Evolutionary conservation across 2,113 vertebrate species (phyloP).

Genomic region (Mormoops blainvillei): DNA sequence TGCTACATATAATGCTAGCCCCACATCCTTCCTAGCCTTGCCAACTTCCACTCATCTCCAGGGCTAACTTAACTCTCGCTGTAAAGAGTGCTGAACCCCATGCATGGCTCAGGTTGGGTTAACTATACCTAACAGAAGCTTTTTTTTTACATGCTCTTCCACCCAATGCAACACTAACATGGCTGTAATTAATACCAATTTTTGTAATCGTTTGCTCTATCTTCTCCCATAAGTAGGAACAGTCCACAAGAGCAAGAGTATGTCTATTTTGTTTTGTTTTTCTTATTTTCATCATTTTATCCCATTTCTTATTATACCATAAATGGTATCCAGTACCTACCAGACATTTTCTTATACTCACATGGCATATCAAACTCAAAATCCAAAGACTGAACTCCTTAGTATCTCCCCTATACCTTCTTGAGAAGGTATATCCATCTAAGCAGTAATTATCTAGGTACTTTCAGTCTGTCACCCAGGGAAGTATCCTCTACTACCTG

Average conservation of each 20-base stretch:
- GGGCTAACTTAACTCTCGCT: neutral
- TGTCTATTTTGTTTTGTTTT: neutral
- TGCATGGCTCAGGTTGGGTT: accelerated
- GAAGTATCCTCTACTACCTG: neutral
- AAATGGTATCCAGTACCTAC: neutral
- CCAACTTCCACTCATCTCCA: neutral
- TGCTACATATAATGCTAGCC: neutral
- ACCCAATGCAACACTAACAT: neutral
- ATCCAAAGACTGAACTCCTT: neutral
- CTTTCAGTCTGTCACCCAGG: neutral
- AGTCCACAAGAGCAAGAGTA: neutral
- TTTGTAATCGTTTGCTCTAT: neutral
- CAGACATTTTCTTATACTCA: neutral
- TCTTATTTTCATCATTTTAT: neutral
- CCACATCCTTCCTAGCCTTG: neutral
- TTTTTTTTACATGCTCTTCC: no score
- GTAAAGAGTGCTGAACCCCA: neutral
- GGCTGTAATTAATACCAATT: neutral
- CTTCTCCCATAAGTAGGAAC: neutral
- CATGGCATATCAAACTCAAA: neutral
- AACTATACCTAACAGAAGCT: neutral
- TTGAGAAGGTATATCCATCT: neutral
- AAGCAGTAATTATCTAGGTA: neutral
- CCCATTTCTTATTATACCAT: neutral
- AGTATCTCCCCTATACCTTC: neutral